Percentiles rank a stretch among this genome's conserved stretches.
Conservation (phyloP, 2,113 vertebrate genomes). For the Synodontis membranacea region DNA sequence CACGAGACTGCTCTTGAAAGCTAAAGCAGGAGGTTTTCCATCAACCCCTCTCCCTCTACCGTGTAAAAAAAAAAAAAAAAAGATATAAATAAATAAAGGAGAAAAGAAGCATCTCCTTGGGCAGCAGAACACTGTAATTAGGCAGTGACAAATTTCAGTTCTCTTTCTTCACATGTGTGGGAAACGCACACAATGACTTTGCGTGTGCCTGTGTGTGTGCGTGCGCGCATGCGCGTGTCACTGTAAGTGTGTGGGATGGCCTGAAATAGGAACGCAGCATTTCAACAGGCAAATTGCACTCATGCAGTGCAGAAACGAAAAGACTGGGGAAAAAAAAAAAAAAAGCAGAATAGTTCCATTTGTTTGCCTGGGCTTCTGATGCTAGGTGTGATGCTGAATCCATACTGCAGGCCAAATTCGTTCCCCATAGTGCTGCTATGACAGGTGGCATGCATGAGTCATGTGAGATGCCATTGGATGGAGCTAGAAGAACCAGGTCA, state of each 20-base stretch:
- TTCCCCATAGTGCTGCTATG: constrained; percentile 18
- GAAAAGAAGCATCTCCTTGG: constrained; percentile 43
- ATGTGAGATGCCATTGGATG: constrained; percentile 32
- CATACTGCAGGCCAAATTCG: constrained; percentile 25
- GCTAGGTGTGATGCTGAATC: constrained; percentile 36
- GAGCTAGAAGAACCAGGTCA: constrained; percentile 9
- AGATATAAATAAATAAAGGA: constrained; percentile 45
- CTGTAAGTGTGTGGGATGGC: constrained; percentile 42
- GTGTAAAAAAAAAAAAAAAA: constrained; percentile 27
- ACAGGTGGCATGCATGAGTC: constrained; percentile 46
- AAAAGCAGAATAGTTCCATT: constrained; percentile 26
- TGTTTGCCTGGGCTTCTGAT: constrained; percentile 1
- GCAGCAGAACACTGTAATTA: constrained; percentile 54
- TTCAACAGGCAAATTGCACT: constrained; percentile 46
- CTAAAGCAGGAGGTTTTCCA: constrained; percentile 30
- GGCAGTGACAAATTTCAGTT: constrained; percentile 49
- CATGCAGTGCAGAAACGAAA: constrained; percentile 16
- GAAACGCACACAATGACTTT: constrained; percentile 38
- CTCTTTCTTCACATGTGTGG: constrained; percentile 43
- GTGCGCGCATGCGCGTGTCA: constrained; percentile 14
- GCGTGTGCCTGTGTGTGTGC: constrained; percentile 20
- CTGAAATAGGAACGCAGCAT: constrained; percentile 46
- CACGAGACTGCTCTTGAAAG: constrained; percentile 21
- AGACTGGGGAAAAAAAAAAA: not conserved
- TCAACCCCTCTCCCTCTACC: constrained; percentile 4